Evolutionary conservation across 2,888 invertebrate genomes (phyloP), one percentile per base, ranked within the genome.

Genomic region (Lasius platythorax): DNA sequence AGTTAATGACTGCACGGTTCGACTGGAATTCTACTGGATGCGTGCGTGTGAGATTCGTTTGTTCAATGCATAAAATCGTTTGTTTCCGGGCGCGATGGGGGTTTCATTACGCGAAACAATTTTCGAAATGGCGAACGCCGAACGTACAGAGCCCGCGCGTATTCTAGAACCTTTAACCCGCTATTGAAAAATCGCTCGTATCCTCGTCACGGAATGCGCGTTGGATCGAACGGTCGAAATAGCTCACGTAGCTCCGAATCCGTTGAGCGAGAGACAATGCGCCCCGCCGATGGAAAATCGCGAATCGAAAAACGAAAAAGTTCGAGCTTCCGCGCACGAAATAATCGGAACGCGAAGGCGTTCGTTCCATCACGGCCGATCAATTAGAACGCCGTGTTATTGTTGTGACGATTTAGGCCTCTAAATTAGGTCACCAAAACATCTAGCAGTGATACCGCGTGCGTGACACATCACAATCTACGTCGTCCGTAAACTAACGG

Each of bases 391-490:
- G 40, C 28, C 28, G 67, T 30, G 53, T 12, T 30, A 37, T 58
- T 46, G 37, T 28, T 33, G 56, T 67, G 30, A 30, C 9, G 33
- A 11, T 46, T 79, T 23, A 33, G 43, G 23, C 61, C 28, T n/a
- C 30, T 5, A 5, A 37, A 37, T 37, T 37, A 37, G 37, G 37
- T 5, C 46, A 43, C 5, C 30, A n/a, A 58, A 67, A 67, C n/a
- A 43, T 30, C 33, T 43, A 43, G 23, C 67, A 43, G 43, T 43
- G 58, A 76, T 28, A 37, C 46, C 23, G 50, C 33, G 53, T 79
- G 64, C 83, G 68, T 82, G 87, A 82, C 73, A 85, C 64, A 53
- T 70, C 70, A 86, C 87, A 85, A 89, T 87, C 83, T 84, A 82
- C 58, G 53, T 56, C 28, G 64, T 58, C 85, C 64, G 28, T 43